Conservation (phyloP, 2,113 vertebrate genomes). For the Lanius ludovicianus region DNA sequence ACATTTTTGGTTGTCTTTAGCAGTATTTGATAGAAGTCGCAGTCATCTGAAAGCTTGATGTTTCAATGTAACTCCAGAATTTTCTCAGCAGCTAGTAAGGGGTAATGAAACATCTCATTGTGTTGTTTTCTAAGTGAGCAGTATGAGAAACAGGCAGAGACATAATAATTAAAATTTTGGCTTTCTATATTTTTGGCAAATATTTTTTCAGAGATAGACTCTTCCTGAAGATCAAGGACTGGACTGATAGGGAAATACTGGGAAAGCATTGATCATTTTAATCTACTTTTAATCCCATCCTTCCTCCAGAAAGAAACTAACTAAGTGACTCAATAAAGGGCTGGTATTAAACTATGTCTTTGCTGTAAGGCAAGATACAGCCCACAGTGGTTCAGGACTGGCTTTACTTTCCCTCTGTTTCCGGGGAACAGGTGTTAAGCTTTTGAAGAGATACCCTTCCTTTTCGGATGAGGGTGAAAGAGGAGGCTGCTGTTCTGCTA, state of each 20-base stretch:
- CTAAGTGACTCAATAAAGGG: neutral
- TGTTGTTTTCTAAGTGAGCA: neutral
- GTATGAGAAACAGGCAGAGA: neutral
- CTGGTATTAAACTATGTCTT: neutral
- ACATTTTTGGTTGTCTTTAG: slow-evolving; percentile 28
- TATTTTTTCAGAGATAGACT: neutral
- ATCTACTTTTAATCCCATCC: neutral
- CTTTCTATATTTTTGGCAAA: neutral
- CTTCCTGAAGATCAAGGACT: neutral
- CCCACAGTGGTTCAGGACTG: neutral
- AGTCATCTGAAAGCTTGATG: neutral
- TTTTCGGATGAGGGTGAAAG: no score
- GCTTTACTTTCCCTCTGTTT: neutral
- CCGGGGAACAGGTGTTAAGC: neutral
- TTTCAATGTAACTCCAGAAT: neutral
- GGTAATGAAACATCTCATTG: neutral
- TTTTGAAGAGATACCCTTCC: no score
- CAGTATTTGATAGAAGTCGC: neutral
- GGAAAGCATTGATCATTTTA: neutral
- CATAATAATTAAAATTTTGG: neutral
- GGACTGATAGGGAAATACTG: neutral
- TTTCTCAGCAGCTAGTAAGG: neutral
- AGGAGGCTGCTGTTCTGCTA: no score
- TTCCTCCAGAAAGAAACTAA: neutral
- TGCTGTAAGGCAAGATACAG: neutral